These are phyloP conservation scores for Mnemiopsis leidyi DNA, from an alignment of 37 sponge, comb jelly and placozoan species.

Conservation along the genomic window DNA sequence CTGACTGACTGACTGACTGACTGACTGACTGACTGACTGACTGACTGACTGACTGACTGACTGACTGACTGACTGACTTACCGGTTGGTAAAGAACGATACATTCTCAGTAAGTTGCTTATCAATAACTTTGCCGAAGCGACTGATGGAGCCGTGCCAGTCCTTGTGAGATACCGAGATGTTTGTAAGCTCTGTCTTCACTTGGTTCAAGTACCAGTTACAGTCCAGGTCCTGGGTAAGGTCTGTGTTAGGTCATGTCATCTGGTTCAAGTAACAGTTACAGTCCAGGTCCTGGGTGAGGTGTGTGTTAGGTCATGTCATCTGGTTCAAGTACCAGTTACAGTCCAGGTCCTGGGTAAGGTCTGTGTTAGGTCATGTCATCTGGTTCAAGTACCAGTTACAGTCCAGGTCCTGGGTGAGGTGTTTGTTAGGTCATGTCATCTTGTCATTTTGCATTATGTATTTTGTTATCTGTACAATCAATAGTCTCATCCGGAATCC, in stretches of 20 bases:
- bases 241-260: not conserved
- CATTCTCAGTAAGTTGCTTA: conserved; percentile 59
- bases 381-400: conserved; percentile 4
- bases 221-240: conserved; percentile 8
- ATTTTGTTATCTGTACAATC: too few species aligned
- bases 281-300: conserved; percentile 8
- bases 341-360: conserved; percentile 8
- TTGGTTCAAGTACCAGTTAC: conserved; percentile 10
- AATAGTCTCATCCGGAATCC: too few species aligned
- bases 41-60: too few species aligned
- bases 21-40: too few species aligned
- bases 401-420: conserved; percentile 8
- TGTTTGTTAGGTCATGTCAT: not conserved
- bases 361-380: not conserved
- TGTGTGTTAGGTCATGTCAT: not conserved
- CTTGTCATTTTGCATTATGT: too few species aligned
- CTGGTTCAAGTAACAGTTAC: not conserved
- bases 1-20: too few species aligned
- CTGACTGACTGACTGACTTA: too few species aligned
- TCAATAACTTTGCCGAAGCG: conserved; percentile 60
- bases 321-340: conserved; percentile 4
- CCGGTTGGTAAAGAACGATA: conserved; percentile 42
- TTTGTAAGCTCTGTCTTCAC: conserved; percentile 32
- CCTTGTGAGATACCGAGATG: conserved; percentile 46
- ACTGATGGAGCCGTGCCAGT: conserved; percentile 59